Percentiles rank a stretch among this genome's conserved stretches.
Evolutionary conservation across 2,888 invertebrate species (phyloP).

Genomic region (Drosophila ezoana): DNA sequence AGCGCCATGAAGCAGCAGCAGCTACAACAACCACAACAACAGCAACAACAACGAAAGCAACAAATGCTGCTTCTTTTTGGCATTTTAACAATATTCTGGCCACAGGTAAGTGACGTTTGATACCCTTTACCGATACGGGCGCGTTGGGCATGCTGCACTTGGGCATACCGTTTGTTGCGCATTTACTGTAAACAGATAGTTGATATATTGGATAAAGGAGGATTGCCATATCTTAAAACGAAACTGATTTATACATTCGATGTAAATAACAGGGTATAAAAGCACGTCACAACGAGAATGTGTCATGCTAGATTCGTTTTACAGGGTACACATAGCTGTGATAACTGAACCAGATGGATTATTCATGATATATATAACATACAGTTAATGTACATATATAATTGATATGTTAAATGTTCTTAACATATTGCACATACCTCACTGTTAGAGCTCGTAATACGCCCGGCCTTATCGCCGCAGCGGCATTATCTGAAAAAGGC

Average conservation of each 20-base stretch:
- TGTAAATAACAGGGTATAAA: no score
- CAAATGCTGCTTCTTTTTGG: constrained; percentile 41
- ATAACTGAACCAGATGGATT: no score
- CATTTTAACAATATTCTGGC: constrained; percentile 57
- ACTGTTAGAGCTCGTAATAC: neutral
- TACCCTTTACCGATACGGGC: neutral
- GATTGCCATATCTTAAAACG: no score
- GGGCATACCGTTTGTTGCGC: neutral
- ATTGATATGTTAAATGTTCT: neutral
- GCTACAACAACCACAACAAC: constrained; percentile 2
- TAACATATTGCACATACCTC: neutral
- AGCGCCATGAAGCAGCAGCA: constrained; percentile 47
- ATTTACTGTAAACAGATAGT: no score
- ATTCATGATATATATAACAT: no score
- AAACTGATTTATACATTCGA: no score
- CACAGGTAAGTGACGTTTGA: constrained; percentile 49
- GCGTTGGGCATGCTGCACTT: neutral
- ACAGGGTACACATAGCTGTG: constrained; percentile 5
- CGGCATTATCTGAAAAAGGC: neutral
- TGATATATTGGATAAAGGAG: no score
- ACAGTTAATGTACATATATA: no score
- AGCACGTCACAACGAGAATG: no score
- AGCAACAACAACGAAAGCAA: constrained; percentile 25
- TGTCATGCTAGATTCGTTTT: neutral
- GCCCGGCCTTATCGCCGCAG: constrained; percentile 2